Percentiles rank a stretch among this genome's conserved stretches.
phyloP scores from a whole-genome alignment of 1,140 invertebrate species.

The Amphibalanus amphitrite region DNA sequence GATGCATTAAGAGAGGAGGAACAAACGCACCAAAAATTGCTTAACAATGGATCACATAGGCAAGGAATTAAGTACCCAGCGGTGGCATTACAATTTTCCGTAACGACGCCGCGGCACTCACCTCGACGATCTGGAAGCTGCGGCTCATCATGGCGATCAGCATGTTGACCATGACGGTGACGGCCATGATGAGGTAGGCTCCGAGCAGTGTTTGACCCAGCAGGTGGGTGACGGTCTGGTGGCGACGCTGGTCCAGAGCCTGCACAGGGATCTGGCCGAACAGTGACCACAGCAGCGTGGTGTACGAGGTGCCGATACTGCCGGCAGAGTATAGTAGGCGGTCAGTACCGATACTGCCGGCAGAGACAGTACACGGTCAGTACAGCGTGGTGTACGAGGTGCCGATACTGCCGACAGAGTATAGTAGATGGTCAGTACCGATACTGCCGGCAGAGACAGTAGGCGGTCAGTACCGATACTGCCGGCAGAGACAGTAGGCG shows the following conservation, averaged over 20 bases:
- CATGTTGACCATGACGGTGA: conserved; percentile 42
- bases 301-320: conserved; percentile 33
- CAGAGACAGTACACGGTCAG: not conserved
- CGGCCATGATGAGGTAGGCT: conserved; percentile 34
- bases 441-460: too few relatives aligned
- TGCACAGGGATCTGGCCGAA: conserved; percentile 27
- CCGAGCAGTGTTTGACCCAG: conserved; percentile 27
- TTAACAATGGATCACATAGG: too few relatives aligned
- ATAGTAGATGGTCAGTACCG: too few relatives aligned
- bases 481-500: too few relatives aligned
- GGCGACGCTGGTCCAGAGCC: conserved; percentile 15
- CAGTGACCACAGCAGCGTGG: conserved; percentile 37
- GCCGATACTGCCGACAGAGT: not conserved
- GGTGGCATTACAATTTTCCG: too few relatives aligned
- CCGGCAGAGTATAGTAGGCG: too few relatives aligned
- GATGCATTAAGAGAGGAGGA: not conserved
- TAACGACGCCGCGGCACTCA: conserved; percentile 21
- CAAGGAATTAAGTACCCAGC: too few relatives aligned
- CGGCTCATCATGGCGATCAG: conserved; percentile 42
- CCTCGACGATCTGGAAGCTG: conserved; percentile 39
- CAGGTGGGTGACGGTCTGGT: conserved; percentile 20
- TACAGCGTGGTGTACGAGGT: too few relatives aligned
- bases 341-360: conserved; percentile 29
- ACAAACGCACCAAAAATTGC: too few relatives aligned
- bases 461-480: too few relatives aligned